Evolutionary conservation across 2,888 invertebrate genomes (phyloP), one percentile per base, ranked within the genome.

Genomic region (Chloroclysta siterata): DNA sequence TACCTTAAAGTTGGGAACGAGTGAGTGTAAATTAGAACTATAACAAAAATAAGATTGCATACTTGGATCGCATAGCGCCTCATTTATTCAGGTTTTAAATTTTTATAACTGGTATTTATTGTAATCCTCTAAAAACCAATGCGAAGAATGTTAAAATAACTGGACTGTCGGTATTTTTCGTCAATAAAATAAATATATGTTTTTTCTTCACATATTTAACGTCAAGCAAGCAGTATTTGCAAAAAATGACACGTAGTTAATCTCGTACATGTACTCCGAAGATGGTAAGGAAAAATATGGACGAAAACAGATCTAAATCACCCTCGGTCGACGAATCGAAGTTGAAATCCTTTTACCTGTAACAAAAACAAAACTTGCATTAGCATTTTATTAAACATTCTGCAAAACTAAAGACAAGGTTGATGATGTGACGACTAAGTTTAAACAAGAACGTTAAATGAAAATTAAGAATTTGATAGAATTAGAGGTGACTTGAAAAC

Each of bases 41-140:
- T 70, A 68, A 72, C 72, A 66, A 58, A 70, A 73, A 68, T 65
- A 56, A 63, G 51, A 70, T 65, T 65, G 67, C 47, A 65, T 69
- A 66, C 66, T 64, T 52, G 48, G 58, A 68, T 72, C 72, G 60
- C 67, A 71, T 70, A 66, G 70, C 60, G 52, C 46, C 46, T 61
- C 47, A 57, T 69, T 58, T 60, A 55, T 47, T 50, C 8, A 39
- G 50, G 39, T 52, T 66, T 39, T 47, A 17, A 53, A 41, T 17
- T 61, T 53, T 46, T 46, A 17, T 46, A 11, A 65, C 39, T 44
- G 46, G 50, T 11, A 39, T 2, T 33, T 39, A 47, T 39, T 28
- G 50, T 7, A 48, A 22, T 8, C 44, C 47, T 5, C 17, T 33
- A 39, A 13, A 36, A 17, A 11, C 46, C 8, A 10, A 15, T 33